These are phyloP conservation scores for Rhynchonycteris naso DNA, from an alignment of 2,797 vertebrate species.

Conservation along the genomic window DNA sequence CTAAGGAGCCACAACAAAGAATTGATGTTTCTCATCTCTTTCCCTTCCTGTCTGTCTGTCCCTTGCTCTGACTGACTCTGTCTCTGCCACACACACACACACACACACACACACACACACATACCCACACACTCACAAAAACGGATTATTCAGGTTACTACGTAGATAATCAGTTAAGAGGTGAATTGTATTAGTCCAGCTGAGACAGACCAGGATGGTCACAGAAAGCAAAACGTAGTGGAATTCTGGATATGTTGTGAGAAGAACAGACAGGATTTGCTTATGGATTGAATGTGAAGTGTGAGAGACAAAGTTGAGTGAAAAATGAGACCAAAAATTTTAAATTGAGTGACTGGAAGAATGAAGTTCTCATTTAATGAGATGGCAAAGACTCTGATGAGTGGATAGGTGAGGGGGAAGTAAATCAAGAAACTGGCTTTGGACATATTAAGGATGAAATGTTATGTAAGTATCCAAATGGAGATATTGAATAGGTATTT, in stretches of 20 bases:
- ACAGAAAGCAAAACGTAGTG: background rate
- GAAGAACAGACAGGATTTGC: constrained; percentile 1
- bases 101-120: no score
- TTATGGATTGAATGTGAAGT: background rate
- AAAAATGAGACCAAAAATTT: background rate
- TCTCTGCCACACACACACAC: no score
- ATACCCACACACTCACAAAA: no score
- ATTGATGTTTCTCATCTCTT: no score
- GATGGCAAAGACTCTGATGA: background rate
- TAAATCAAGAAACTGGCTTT: constrained; percentile 20
- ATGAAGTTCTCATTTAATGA: constrained; percentile 29
- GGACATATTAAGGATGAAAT: background rate
- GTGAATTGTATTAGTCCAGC: background rate
- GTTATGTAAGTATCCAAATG: background rate
- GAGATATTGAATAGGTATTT: background rate
- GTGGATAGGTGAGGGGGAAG: background rate
- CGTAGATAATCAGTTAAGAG: constrained; percentile 7
- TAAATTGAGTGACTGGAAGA: background rate
- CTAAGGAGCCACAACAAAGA: no score
- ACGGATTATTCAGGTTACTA: background rate
- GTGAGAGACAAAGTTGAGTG: constrained; percentile 7
- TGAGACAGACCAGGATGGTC: background rate
- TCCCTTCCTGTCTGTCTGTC: no score
- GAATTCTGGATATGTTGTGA: background rate
- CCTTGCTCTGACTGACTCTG: no score